phyloP scores from a whole-genome alignment of 2,888 invertebrate species.

The Vannuccia rotundouncinata region DNA sequence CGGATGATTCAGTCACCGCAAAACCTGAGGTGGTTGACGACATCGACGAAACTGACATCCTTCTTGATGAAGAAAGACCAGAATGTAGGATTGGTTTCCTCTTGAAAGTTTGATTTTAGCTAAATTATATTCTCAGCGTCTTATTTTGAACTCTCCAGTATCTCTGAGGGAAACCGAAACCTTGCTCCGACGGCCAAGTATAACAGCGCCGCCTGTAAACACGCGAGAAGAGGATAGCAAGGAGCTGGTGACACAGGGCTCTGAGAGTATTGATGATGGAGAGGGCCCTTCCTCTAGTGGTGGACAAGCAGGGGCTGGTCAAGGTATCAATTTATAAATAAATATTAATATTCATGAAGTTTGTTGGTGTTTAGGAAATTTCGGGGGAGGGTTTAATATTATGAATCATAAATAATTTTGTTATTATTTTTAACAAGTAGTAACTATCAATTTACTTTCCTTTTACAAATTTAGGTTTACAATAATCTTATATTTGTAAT shows the following conservation, averaged over 20 bases:
- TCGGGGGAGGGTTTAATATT: too few relatives aligned
- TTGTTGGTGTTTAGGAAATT: too few relatives aligned
- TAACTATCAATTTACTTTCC: too few relatives aligned
- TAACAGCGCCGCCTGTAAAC: background rate
- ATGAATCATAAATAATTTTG: too few relatives aligned
- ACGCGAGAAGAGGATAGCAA: background rate
- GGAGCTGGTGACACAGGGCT: background rate
- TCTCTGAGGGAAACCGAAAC: conserved; percentile 5
- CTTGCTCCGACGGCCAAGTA: background rate
- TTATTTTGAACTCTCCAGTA: background rate
- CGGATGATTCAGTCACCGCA: background rate
- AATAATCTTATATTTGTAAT: too few relatives aligned
- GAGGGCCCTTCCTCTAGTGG: background rate
- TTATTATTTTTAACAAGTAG: too few relatives aligned
- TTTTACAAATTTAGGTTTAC: too few relatives aligned
- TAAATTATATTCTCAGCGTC: background rate
- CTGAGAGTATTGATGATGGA: background rate
- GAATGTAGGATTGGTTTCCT: too few relatives aligned
- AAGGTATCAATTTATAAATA: too few relatives aligned
- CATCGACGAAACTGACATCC: background rate
- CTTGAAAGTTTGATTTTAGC: too few relatives aligned
- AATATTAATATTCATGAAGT: too few relatives aligned
- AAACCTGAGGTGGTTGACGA: background rate
- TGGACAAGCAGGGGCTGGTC: background rate
- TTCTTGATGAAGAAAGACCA: background rate